phyloP scores from a whole-genome alignment of 2,113 vertebrate species.

The Entelurus aequoreus region DNA sequence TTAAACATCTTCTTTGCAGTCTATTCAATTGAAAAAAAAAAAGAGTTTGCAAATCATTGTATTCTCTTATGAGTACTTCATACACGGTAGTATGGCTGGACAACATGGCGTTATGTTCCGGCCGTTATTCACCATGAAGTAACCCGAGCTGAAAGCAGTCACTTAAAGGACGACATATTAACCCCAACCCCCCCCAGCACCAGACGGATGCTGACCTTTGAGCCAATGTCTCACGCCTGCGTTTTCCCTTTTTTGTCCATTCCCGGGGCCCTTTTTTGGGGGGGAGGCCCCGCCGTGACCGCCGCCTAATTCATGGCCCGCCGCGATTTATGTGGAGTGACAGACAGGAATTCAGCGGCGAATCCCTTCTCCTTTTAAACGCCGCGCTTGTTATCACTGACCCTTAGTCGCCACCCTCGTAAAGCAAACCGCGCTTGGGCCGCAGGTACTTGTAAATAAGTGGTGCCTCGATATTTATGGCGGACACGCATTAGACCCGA shows the following conservation, averaged over 20 bases:
- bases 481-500: conserved; percentile 31
- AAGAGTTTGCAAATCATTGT: too few relatives aligned
- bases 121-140: conserved; percentile 35
- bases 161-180: conserved; percentile 33
- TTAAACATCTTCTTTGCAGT: too few relatives aligned
- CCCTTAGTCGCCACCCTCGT: conserved; percentile 50
- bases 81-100: conserved; percentile 13
- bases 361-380: conserved; percentile 58
- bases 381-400: conserved; percentile 67
- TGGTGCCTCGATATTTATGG: conserved; percentile 37
- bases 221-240: conserved; percentile 18
- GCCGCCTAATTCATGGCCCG: conserved; percentile 52
- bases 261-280: neutral
- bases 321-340: conserved; percentile 68
- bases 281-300: conserved; percentile 35
- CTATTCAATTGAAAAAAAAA: too few relatives aligned
- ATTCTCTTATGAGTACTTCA: conserved; percentile 5
- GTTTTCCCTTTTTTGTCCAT: conserved; percentile 11
- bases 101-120: conserved; percentile 44
- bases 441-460: conserved; percentile 52
- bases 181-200: conserved; percentile 43
- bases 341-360: conserved; percentile 71
- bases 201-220: conserved; percentile 52
- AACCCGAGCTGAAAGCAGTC: conserved; percentile 48
- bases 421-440: conserved; percentile 49